A percentile compares a stretch with the other conserved stretches of the same genome.
Conservation (phyloP, 2,797 vertebrate genomes). For the Periparus ater region DNA sequence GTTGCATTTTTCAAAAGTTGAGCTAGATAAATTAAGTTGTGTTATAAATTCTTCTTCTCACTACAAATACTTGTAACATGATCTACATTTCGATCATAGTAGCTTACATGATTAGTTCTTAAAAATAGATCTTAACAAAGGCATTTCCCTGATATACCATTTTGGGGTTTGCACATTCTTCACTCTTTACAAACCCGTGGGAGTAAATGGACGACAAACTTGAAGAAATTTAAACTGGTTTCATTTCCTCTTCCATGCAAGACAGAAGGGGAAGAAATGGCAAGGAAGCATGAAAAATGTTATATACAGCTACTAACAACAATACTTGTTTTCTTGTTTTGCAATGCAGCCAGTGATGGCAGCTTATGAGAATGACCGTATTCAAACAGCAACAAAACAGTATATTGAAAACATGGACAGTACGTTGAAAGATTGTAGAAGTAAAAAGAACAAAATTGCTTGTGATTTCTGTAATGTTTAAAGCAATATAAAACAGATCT, state of each 20-base stretch:
- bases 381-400: not conserved
- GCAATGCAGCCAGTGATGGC: not conserved
- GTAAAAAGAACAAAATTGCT: not conserved
- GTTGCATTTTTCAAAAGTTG: not conserved
- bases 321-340: not conserved
- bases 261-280: not conserved
- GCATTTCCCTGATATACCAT: not conserved
- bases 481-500: not conserved
- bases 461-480: not conserved
- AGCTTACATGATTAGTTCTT: not conserved
- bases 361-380: not conserved
- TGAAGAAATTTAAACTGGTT: not conserved
- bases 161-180: not conserved
- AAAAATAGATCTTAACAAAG: not conserved
- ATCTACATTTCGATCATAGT: not conserved
- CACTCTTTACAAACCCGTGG: not conserved
- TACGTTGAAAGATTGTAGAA: not conserved
- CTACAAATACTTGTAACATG: not conserved
- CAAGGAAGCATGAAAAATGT: not conserved
- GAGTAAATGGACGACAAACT: not conserved
- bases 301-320: not conserved
- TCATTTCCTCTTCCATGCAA: not conserved
- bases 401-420: not conserved
- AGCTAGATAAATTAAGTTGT: not conserved
- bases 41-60: not conserved